Evolutionary conservation across 2,888 invertebrate genomes (phyloP).

Genomic region (Melanotus villosus): DNA sequence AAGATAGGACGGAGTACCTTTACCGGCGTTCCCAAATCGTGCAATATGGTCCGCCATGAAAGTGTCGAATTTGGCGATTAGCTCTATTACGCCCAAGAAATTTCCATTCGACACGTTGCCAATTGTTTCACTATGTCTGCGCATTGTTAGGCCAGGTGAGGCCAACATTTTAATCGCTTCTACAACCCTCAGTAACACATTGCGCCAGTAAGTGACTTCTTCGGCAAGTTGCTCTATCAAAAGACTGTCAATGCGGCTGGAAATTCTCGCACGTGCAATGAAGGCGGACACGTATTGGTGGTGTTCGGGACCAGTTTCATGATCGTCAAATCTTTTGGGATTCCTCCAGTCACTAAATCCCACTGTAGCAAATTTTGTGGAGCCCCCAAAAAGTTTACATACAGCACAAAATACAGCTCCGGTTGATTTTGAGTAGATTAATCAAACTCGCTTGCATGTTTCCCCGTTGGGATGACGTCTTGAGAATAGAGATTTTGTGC

Average conservation of each 20-base stretch:
- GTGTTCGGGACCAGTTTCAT: constrained; percentile 35
- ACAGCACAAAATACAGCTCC: constrained; percentile 42
- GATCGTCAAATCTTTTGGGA: constrained; percentile 34
- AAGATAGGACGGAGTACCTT: constrained; percentile 51
- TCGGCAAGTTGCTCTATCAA: constrained; percentile 39
- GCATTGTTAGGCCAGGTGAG: constrained; percentile 14
- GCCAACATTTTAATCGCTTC: constrained; percentile 37
- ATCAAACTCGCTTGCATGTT: constrained; percentile 2
- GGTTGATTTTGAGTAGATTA: constrained; percentile 35
- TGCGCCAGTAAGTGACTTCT: constrained; percentile 39
- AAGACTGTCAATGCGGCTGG: constrained; percentile 24
- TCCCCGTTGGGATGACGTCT: not conserved
- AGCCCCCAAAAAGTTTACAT: constrained; percentile 28
- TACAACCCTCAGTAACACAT: constrained; percentile 13
- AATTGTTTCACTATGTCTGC: constrained; percentile 27
- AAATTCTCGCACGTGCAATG: not conserved
- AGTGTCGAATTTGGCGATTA: constrained; percentile 53
- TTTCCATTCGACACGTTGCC: constrained; percentile 36
- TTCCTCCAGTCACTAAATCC: constrained; percentile 34
- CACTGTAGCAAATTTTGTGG: constrained; percentile 35
- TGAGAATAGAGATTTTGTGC: too few species aligned
- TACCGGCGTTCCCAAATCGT: constrained; percentile 51
- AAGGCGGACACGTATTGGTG: constrained; percentile 31
- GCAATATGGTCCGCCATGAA: constrained; percentile 48
- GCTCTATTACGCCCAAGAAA: constrained; percentile 37